Conservation (phyloP, 2,888 invertebrate species). For the Himalopsyche japonica region DNA sequence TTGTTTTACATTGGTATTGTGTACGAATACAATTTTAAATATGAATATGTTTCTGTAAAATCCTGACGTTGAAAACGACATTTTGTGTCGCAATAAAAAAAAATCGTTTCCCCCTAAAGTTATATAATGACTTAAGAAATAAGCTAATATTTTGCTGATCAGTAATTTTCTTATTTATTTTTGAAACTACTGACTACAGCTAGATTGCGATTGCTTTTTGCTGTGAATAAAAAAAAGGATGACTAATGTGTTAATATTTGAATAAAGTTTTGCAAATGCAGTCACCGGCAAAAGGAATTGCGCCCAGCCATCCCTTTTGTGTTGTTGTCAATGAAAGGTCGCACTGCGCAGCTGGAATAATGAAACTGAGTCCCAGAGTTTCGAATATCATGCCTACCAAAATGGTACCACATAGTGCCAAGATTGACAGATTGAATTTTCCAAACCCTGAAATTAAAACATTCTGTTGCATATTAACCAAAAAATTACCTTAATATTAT, state of each 20-base stretch:
- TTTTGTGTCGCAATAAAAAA: no score
- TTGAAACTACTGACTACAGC: no score
- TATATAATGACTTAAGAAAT: no score
- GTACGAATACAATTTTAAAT: no score
- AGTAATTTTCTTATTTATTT: no score
- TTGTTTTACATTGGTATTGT: no score
- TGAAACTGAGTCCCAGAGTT: constrained; percentile 66
- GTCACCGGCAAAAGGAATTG: constrained; percentile 68
- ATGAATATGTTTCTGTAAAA: no score
- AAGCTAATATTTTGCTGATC: no score
- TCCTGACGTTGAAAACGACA: no score
- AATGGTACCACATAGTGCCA: constrained; percentile 65
- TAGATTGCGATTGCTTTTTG: neutral
- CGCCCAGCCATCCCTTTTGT: constrained; percentile 66
- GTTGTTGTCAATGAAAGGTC: constrained; percentile 65
- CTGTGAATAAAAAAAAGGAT: neutral
- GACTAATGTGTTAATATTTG: neutral
- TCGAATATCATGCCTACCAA: constrained; percentile 71
- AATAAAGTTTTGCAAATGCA: neutral
- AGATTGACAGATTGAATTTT: constrained; percentile 62
- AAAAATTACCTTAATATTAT: no score
- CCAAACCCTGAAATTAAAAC: constrained; percentile 59
- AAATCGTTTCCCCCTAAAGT: no score
- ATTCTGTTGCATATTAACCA: no score
- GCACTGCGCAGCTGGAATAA: constrained; percentile 70